phyloP scores from a whole-genome alignment of 2,797 vertebrate species.

The Paramormyrops hopkinsi region DNA sequence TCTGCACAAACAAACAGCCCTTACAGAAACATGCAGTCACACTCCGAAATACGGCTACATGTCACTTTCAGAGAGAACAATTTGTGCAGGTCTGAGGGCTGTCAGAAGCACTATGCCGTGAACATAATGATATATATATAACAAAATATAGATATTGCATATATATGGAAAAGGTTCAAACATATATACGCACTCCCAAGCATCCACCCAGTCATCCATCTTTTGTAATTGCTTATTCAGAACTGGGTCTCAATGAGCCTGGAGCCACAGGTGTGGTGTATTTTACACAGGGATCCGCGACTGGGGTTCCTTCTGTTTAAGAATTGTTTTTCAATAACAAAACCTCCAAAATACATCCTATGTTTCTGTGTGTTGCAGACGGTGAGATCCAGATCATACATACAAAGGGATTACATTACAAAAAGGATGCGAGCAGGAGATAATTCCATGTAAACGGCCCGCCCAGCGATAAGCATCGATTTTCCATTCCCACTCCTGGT shows the following conservation, averaged over 20 bases:
- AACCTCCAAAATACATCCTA: background rate
- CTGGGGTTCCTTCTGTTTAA: background rate
- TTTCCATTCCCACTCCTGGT: slow-evolving; percentile 29
- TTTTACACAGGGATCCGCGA: background rate
- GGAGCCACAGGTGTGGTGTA: background rate
- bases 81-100: background rate
- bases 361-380: background rate
- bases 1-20: background rate
- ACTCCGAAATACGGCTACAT: background rate
- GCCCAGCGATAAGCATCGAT: slow-evolving; percentile 46
- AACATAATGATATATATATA: background rate
- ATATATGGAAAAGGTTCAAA: background rate
- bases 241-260: background rate
- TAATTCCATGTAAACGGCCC: slow-evolving; percentile 19
- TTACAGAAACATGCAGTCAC: background rate
- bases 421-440: background rate
- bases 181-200: background rate
- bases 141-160: background rate
- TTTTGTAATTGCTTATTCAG: background rate
- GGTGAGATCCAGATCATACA: background rate
- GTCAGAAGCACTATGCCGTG: background rate
- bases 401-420: slow-evolving; percentile 16
- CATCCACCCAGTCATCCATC: background rate
- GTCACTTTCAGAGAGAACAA: background rate
- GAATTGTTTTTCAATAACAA: background rate